Base-by-base conservation (phyloP, 2,113 vertebrate genomes). In the Hemichromis elongatus region DNA sequence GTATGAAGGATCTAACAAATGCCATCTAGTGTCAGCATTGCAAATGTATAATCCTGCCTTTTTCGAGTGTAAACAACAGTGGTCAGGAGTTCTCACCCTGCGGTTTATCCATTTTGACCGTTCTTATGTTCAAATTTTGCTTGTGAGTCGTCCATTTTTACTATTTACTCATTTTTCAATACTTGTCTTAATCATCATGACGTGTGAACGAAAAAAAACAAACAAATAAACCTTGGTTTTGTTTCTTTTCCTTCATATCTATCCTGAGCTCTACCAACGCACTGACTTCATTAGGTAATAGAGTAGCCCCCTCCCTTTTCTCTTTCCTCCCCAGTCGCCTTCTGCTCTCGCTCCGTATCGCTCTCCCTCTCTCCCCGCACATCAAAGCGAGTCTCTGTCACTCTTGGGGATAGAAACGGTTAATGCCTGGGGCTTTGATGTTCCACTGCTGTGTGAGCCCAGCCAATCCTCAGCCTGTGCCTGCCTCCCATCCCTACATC, bases 351-450 rank as follows among this genome's bases (percentile, higher is more conserved):
- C 88, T 89, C 83, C 11, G 0, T 28, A 73, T 80, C 77, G 8
- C 79, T 82, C 68, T 85, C 77, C 40, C 57, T 89, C 77, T 73
- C 81, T 63, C 83, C 56, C 66, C 24, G 5, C 89, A 92, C 92
- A 90, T 94, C 92, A 95, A 95, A 94, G 94, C 52, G 9, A 78
- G 88, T 89, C 92, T 95, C 88, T 16, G 75, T 94, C 90, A 89
- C 92, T 92, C 90, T 86, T 83, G 94, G 94, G 95, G 90, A 93
- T 94, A 91, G 94, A 95, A 95, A 92, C 88, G 77, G 95, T 95
- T 95, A 95, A 95, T 90, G 93, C 93, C 94, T 82, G 85, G 84
- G 92, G 93, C 95, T 96, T 95, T 95, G 95, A 95, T 96, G 94
- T 92, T 95, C 90, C 90, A 89, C 94, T 93, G 92, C 91, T 80